Evolutionary conservation across 2,888 invertebrate genomes (phyloP), one percentile per base, ranked within the genome.

Genomic region (Ormyrus rosae): DNA sequence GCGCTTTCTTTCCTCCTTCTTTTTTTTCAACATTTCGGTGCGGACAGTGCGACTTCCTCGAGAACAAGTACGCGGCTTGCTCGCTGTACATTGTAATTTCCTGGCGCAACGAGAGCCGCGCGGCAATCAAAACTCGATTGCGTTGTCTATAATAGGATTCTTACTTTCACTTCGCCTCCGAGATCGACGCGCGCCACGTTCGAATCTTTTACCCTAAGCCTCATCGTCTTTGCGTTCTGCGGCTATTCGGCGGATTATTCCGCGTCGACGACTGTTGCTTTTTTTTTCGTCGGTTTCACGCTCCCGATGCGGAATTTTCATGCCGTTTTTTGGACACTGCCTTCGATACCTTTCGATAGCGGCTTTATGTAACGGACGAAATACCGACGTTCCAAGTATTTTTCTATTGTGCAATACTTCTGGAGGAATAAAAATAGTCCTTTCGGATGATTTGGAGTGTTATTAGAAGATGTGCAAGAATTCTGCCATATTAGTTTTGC

Each of bases 121-220:
- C 53, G 19, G 73, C 70, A 77, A 81, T 81, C 78, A 60, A 74
- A 71, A 73, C 70, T 45, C 74, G 70, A 78, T 74, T 81, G 74
- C 74, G 65, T 45, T 70, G 80, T 60, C 69, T 74, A 75, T 84
- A 84, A 86, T 81, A 83, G 83, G 83, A 84, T 84, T 83, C 83
- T 84, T 84, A 86, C 88, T 89, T 89, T 89, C 88, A 87, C 88
- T 84, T 81, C 82, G 74, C 84, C 85, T 82, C 50, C 60, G 68
- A 79, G 75, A 81, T 81, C 63, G 71, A 70, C 61, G 72, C 60
- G 64, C 67, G 34, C 34, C 34, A 4, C 34, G 50, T 80, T 71
- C 64, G 58, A 4, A 34, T 64, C 56, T 65, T 4, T 55, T 64
- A 67, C 48, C 60, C 34, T 34, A 79, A 64, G 45, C 61, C n/a